phyloP scores from a whole-genome alignment of 2,797 vertebrate genomes.

The Squalus acanthias region DNA sequence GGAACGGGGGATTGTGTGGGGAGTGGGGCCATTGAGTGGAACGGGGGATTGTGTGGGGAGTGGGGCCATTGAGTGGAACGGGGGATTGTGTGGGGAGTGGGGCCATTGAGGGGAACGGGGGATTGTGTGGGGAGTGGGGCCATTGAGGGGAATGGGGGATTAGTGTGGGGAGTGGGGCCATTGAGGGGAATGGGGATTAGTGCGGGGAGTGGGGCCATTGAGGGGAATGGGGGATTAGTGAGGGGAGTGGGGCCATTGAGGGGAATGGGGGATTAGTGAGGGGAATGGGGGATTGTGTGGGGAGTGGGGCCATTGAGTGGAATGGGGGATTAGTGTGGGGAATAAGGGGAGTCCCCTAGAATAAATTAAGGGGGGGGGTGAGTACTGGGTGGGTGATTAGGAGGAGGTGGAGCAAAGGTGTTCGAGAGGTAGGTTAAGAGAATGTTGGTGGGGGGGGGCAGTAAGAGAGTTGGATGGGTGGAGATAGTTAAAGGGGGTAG shows the following conservation, averaged over 20 bases:
- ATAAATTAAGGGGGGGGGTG: accelerated
- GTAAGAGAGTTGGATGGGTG: neutral
- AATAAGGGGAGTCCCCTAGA: neutral
- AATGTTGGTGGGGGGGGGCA: accelerated
- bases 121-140: constrained; percentile 44
- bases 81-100: no score
- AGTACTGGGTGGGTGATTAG: neutral
- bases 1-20: constrained; percentile 46
- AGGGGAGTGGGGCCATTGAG: neutral
- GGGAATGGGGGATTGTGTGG: constrained; percentile 47
- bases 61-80: neutral
- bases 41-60: neutral
- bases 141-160: neutral
- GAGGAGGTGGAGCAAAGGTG: neutral
- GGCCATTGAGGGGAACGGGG: constrained; percentile 37
- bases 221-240: no score
- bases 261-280: constrained; percentile 16
- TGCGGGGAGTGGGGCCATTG: neutral
- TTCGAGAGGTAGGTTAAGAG: neutral
- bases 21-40: neutral
- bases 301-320: neutral
- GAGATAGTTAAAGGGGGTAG: no score
- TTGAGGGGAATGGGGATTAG: neutral
- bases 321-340: neutral
- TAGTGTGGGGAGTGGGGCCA: no score